A percentile compares a stretch with the other conserved stretches of the same genome.
These are phyloP conservation scores for Oreochromis tanganicae DNA, from an alignment of 2,113 vertebrate species.

Conservation along the genomic window DNA sequence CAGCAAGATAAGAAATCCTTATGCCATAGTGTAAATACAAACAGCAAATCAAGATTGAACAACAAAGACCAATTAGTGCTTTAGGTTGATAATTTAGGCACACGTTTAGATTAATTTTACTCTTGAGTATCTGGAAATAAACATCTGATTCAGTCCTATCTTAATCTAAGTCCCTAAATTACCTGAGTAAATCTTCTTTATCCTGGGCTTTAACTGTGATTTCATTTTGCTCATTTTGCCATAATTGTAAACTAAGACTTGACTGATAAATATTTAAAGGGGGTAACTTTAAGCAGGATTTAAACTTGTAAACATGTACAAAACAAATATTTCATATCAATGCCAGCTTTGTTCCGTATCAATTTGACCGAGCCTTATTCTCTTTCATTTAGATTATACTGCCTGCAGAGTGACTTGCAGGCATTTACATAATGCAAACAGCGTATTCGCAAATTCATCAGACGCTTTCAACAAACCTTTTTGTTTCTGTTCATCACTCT, in stretches of 20 bases:
- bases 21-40: conserved; percentile 55
- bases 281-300: background rate
- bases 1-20: conserved; percentile 58
- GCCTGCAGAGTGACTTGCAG: background rate
- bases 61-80: conserved; percentile 59
- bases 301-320: background rate
- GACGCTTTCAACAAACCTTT: background rate
- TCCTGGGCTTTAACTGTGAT: conserved; percentile 12
- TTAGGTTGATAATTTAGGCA: conserved; percentile 49
- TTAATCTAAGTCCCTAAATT: conserved; percentile 51
- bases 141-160: conserved; percentile 42
- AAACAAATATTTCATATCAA: background rate
- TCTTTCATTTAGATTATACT: background rate
- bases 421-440: background rate
- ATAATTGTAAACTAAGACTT: background rate
- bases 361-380: background rate
- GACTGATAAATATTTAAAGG: background rate
- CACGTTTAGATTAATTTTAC: conserved; percentile 58
- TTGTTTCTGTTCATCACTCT: background rate
- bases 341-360: background rate
- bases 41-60: conserved; percentile 51
- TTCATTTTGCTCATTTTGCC: background rate
- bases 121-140: conserved; percentile 49
- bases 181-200: conserved; percentile 47
- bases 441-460: background rate